A percentile compares a stretch with the other conserved stretches of the same genome.
phyloP scores from a whole-genome alignment of 2,797 vertebrate species.

The Melopsittacus undulatus region DNA sequence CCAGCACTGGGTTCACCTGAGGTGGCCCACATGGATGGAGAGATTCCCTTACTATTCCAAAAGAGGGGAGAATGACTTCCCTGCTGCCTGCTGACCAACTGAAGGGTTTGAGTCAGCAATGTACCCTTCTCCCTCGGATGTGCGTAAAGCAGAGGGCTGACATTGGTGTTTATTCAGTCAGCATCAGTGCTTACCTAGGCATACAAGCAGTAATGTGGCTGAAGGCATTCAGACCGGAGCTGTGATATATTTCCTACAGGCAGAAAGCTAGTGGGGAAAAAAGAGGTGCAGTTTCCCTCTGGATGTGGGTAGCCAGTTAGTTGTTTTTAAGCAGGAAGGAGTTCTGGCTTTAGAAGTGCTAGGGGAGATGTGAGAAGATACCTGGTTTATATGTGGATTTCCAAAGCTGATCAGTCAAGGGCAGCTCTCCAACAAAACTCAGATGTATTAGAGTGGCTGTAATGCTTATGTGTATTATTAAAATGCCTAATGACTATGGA shows the following conservation, averaged over 20 bases:
- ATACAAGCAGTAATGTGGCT: background rate
- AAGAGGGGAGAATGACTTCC: accelerated
- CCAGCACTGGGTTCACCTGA: background rate
- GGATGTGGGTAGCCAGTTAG: background rate
- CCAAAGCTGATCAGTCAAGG: background rate
- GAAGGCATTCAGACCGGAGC: background rate
- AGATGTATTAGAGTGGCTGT: background rate
- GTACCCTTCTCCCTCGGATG: background rate
- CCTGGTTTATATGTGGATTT: accelerated
- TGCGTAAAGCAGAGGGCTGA: background rate
- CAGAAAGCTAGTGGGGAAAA: background rate
- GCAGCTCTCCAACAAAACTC: background rate
- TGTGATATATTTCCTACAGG: background rate
- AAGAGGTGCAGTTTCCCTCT: background rate
- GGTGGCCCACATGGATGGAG: background rate
- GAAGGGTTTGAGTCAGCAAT: background rate
- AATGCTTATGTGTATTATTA: background rate
- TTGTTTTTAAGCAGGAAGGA: background rate
- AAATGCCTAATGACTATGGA: background rate
- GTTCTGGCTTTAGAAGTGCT: background rate
- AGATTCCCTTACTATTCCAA: background rate
- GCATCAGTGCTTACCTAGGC: background rate
- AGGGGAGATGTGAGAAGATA: background rate
- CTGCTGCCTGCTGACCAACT: background rate
- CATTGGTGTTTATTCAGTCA: background rate